A percentile compares a stretch with the other conserved stretches of the same genome.
These are phyloP conservation scores for Salarias fasciatus DNA, from an alignment of 2,797 vertebrate species.

Conservation along the genomic window DNA sequence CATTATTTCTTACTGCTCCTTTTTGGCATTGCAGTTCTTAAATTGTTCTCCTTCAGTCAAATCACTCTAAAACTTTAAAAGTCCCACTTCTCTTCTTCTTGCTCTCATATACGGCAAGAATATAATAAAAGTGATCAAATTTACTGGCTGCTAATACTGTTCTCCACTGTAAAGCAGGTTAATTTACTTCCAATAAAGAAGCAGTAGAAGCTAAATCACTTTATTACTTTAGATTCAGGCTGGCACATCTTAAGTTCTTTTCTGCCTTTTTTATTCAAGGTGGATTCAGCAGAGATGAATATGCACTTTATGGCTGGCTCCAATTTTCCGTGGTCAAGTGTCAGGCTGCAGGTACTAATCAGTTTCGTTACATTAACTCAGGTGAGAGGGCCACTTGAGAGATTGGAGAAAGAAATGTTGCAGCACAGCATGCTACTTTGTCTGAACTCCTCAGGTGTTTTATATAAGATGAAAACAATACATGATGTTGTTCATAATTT, in stretches of 20 bases:
- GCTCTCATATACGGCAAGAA: slow-evolving; percentile 10
- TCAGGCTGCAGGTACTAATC: slow-evolving; percentile 59
- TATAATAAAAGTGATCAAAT: slow-evolving; percentile 57
- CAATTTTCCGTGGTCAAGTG: slow-evolving; percentile 67
- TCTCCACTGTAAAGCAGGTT: slow-evolving; percentile 58
- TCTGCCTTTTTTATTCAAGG: slow-evolving; percentile 32
- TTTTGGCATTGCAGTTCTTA: not conserved
- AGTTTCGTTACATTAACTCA: slow-evolving; percentile 65
- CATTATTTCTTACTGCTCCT: slow-evolving; percentile 13
- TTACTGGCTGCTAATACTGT: slow-evolving; percentile 45
- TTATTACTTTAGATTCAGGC: slow-evolving; percentile 47
- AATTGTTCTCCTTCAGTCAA: not conserved
- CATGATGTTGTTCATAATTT: no score
- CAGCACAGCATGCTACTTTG: no score
- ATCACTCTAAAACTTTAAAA: slow-evolving; percentile 19
- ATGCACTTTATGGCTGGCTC: slow-evolving; percentile 56
- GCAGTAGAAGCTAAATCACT: slow-evolving; percentile 50
- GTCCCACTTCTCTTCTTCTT: not conserved
- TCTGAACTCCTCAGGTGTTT: no score
- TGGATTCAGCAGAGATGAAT: slow-evolving; percentile 60
- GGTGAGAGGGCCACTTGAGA: slow-evolving; percentile 47
- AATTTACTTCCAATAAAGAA: slow-evolving; percentile 61
- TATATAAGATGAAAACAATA: no score
- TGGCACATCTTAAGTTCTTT: slow-evolving; percentile 24
- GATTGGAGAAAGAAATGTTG: slow-evolving; percentile 6